phyloP scores from a whole-genome alignment of 2,113 vertebrate genomes.

The Prolemur simus region DNA sequence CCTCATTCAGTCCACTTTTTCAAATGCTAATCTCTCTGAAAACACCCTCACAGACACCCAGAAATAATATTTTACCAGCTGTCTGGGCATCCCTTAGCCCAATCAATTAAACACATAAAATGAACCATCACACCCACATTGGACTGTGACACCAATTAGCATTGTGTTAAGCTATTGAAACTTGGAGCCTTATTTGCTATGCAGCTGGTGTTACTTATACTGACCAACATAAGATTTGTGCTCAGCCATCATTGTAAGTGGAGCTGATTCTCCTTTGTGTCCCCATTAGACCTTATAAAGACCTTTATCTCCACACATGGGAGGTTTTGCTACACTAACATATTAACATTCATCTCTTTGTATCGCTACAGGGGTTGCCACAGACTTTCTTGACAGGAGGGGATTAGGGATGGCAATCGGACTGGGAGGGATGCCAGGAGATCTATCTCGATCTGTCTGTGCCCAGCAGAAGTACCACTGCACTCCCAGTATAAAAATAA shows the following conservation, averaged over 20 bases:
- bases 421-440: not conserved
- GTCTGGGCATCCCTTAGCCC: not conserved
- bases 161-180: not conserved
- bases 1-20: not conserved
- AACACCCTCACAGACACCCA: not conserved
- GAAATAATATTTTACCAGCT: not conserved
- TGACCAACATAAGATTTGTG: not conserved
- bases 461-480: not conserved
- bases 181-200: not conserved
- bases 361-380: not conserved
- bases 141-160: too few relatives aligned
- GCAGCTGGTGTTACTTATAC: not conserved
- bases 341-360: not conserved
- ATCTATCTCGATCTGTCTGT: not conserved
- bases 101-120: not conserved
- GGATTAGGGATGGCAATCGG: not conserved
- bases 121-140: not conserved
- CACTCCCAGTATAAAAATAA: too few relatives aligned
- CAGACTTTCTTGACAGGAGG: not conserved
- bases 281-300: not conserved
- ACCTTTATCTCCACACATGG: not conserved
- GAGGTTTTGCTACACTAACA: rapidly evolving
- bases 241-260: too few relatives aligned
- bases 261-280: not conserved
- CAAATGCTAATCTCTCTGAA: not conserved